These are phyloP conservation scores for Andrena flavipes DNA, from an alignment of 2,888 invertebrate genomes.

Conservation along the genomic window DNA sequence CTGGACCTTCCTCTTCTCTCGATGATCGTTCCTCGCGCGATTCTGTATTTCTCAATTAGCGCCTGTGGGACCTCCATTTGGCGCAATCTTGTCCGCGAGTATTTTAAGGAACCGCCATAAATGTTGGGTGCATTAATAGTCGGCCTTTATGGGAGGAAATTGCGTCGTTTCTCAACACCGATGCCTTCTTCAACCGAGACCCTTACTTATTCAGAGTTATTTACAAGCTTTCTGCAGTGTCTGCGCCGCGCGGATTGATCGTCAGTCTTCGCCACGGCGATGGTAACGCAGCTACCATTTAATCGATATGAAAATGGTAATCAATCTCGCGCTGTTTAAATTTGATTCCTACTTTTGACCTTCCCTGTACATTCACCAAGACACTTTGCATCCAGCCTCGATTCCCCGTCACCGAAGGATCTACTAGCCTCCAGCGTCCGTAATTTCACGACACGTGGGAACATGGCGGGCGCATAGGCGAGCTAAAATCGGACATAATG, in stretches of 20 bases:
- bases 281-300: too few relatives aligned
- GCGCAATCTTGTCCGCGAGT: slow-evolving; percentile 40
- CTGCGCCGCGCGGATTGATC: too few relatives aligned
- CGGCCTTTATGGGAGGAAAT: slow-evolving; percentile 26
- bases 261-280: too few relatives aligned
- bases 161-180: background rate
- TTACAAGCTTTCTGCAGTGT: background rate
- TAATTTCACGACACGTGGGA: slow-evolving; percentile 36
- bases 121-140: slow-evolving; percentile 23
- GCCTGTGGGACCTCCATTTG: slow-evolving; percentile 51
- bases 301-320: background rate
- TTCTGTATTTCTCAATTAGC: slow-evolving; percentile 73
- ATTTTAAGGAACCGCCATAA: slow-evolving; percentile 29
- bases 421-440: background rate
- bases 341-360: too few relatives aligned
- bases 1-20: background rate
- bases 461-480: background rate
- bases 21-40: slow-evolving; percentile 29
- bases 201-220: background rate
- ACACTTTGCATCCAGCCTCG: background rate
- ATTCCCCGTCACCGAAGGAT: background rate
- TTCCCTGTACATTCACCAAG: background rate
- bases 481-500: slow-evolving; percentile 35
- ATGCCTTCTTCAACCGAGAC: background rate
- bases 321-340: too few relatives aligned